A percentile compares a stretch with the other conserved stretches of the same genome.
These are phyloP conservation scores for Xanthia togata DNA, from an alignment of 2,888 invertebrate species.

Conservation along the genomic window DNA sequence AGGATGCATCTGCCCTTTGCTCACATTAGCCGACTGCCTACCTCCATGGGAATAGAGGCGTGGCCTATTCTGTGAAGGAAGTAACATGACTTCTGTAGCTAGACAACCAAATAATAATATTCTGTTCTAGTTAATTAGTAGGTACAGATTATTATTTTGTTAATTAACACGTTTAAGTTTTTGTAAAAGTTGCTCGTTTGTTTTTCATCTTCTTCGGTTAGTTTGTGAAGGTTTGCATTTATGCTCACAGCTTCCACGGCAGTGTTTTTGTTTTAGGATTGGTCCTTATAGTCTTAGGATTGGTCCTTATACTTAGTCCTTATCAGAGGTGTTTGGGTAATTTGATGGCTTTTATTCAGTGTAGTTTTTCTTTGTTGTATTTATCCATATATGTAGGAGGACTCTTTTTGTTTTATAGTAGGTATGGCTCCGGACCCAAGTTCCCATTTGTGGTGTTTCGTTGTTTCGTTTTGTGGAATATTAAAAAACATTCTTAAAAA, in stretches of 20 bases:
- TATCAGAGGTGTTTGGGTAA: too few species aligned
- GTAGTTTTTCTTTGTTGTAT: neutral
- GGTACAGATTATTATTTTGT: neutral
- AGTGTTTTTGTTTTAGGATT: neutral
- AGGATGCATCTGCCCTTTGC: conserved; percentile 49
- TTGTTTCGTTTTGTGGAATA: neutral
- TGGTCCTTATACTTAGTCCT: too few species aligned
- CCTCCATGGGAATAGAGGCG: conserved; percentile 42
- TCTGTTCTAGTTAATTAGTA: neutral
- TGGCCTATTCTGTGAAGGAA: conserved; percentile 46
- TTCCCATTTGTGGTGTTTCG: neutral
- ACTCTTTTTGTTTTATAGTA: neutral
- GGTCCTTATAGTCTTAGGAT: too few species aligned
- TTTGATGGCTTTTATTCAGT: neutral
- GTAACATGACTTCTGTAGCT: conserved; percentile 3
- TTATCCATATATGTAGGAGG: neutral
- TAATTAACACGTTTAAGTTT: neutral
- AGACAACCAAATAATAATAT: too few species aligned
- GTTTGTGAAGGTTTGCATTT: neutral
- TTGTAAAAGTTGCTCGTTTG: too few species aligned
- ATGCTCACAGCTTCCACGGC: neutral
- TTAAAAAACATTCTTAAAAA: neutral
- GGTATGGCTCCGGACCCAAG: neutral
- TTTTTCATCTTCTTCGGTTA: neutral
- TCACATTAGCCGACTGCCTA: conserved; percentile 61